These are phyloP conservation scores for Agelastica alni DNA, from an alignment of 2,888 invertebrate genomes.

Conservation along the genomic window DNA sequence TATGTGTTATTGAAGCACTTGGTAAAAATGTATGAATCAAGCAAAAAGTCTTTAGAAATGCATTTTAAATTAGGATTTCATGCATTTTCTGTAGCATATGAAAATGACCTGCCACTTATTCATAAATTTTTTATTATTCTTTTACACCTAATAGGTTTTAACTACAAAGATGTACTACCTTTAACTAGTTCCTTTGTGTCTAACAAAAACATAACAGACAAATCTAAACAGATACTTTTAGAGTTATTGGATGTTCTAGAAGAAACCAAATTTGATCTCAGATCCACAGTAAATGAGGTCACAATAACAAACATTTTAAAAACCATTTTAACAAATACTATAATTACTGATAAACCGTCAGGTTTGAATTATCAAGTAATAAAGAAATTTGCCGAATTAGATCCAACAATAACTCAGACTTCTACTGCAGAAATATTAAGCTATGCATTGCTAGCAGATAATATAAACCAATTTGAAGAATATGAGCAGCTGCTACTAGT, in stretches of 20 bases:
- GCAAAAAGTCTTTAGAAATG: constrained; percentile 24
- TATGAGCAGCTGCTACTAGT: constrained; percentile 46
- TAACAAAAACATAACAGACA: constrained; percentile 11
- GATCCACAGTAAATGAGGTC: constrained; percentile 40
- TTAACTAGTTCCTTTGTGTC: constrained; percentile 25
- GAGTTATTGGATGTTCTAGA: constrained; percentile 38
- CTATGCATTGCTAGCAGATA: constrained; percentile 44
- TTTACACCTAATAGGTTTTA: constrained; percentile 35
- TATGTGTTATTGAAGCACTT: constrained; percentile 41
- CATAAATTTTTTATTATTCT: constrained; percentile 45
- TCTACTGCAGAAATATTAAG: constrained; percentile 43
- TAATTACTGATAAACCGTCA: constrained; percentile 41
- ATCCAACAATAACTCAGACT: constrained; percentile 50
- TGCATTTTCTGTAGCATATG: constrained; percentile 40
- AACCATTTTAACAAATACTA: constrained; percentile 43
- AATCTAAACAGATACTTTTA: constrained; percentile 41
- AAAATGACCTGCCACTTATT: constrained; percentile 37
- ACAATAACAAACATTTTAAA: constrained; percentile 44
- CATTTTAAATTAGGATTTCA: constrained; percentile 45
- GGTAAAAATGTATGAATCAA: constrained; percentile 21
- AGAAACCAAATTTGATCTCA: constrained; percentile 34
- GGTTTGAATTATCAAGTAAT: constrained; percentile 44
- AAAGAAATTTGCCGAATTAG: constrained; percentile 42
- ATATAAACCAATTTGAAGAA: constrained; percentile 29
- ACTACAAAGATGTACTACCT: constrained; percentile 6